phyloP scores from a whole-genome alignment of 2,888 invertebrate genomes.

The Euclidia mi region DNA sequence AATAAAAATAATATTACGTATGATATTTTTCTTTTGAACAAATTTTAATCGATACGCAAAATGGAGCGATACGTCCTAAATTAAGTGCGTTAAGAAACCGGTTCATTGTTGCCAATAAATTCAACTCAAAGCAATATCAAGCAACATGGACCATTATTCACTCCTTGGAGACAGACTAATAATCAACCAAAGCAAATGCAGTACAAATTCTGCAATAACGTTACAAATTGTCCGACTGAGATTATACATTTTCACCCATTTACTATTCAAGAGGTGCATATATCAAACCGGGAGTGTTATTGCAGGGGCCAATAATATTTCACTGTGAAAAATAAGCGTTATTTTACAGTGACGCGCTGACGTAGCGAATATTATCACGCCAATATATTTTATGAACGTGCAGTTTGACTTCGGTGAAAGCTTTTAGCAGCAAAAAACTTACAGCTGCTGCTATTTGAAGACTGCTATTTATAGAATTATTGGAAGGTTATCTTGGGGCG shows the following conservation, averaged over 20 bases:
- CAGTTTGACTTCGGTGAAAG: constrained; percentile 22
- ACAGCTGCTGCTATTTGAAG: constrained; percentile 26
- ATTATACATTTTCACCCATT: too few relatives aligned
- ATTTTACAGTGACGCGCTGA: constrained; percentile 34
- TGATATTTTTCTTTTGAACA: too few relatives aligned
- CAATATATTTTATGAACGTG: constrained; percentile 22
- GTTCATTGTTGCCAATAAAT: too few relatives aligned
- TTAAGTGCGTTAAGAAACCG: too few relatives aligned
- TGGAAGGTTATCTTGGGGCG: not conserved
- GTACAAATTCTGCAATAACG: constrained; percentile 1
- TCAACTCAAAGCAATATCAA: too few relatives aligned
- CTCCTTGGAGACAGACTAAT: not conserved
- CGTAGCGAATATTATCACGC: constrained; percentile 25
- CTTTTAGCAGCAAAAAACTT: constrained; percentile 25
- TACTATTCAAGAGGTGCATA: constrained; percentile 1
- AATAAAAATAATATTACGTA: too few relatives aligned
- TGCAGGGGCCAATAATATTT: constrained; percentile 15
- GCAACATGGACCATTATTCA: too few relatives aligned
- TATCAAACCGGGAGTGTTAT: constrained; percentile 11
- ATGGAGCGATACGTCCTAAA: too few relatives aligned
- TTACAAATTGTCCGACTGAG: too few relatives aligned
- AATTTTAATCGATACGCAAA: too few relatives aligned
- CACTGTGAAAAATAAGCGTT: constrained; percentile 14
- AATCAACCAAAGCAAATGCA: too few relatives aligned
- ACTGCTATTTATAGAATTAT: constrained; percentile 29